Base-by-base conservation (phyloP, 30 jellyfish, hydroid and myxozoan genomes). In the Chrysaora quinquecirrha region DNA sequence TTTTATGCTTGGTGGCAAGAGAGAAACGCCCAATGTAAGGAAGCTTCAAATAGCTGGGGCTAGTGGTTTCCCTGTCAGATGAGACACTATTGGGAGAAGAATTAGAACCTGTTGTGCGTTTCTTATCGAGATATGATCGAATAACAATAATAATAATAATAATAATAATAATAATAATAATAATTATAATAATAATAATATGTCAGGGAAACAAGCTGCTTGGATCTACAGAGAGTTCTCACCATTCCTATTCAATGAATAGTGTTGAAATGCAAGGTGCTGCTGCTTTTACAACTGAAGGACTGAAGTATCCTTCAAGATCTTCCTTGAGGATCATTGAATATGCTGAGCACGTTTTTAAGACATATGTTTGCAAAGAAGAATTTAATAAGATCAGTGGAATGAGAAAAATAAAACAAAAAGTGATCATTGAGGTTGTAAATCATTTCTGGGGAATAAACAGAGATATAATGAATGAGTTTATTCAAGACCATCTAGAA, bases 281-380 rank as follows among this genome's bases (percentile, higher is more conserved):
- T 34, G 90, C 90, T 3, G 90, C 90, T 2, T 80, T 80, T 62
- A 80, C 90, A 14, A 58, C 90, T 49, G 75, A 58, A 1, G 84
- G 90, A 1, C 33, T 78, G 80, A 78, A 31, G 71, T 56, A 56
- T 68, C 89, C 89, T 2, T 78, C 89, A 61, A 21, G 18, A 28
- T 78, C 89, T 2, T 83, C 34, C 10, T 78, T 3, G 31, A 78
- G 34, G 48, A 12, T 78, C 12, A 52, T 78, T 24, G 62, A 31
- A 21, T 78, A 38, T 63, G 67, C 83, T 3, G 89, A 78, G 48
- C 81, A 74, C n/a, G 86, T 49, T 11, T 74, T 74, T 82, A 48
- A 50, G 28, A 9, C 29, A 2, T 46, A 4, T 43, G 86, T 74
- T 48, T 74, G 86, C 14, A 74, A 74, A 50, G 86, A 43, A 2